Conservation (phyloP, 2,113 vertebrate species). For the Haemorhous mexicanus region DNA sequence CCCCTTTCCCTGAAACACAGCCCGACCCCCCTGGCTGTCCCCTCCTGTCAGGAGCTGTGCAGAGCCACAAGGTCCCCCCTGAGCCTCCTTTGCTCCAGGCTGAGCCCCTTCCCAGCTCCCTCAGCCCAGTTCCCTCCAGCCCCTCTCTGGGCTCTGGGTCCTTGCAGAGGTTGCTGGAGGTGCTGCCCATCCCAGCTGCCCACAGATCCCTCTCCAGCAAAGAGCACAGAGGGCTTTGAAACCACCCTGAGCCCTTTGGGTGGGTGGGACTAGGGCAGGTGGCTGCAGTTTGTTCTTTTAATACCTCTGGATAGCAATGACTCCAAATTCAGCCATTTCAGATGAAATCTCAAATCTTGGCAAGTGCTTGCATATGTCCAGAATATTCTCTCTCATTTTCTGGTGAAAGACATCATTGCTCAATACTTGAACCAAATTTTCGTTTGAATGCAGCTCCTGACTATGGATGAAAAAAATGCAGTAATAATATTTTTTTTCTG, state of each 20-base stretch:
- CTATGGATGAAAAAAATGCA: fast-evolving
- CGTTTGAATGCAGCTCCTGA: not conserved
- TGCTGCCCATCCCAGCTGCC: not conserved
- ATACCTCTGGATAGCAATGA: not conserved
- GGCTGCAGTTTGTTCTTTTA: not conserved
- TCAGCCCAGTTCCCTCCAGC: not conserved
- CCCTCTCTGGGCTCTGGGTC: fast-evolving
- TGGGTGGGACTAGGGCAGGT: not conserved
- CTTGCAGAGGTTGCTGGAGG: not conserved
- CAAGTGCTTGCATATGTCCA: not conserved
- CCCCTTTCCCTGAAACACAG: not conserved
- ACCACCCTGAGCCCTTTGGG: not conserved
- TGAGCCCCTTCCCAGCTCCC: not conserved
- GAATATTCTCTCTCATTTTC: not conserved
- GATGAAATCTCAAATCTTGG: not conserved
- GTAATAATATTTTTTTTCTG: not conserved
- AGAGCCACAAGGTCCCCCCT: not conserved
- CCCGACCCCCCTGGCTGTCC: fast-evolving
- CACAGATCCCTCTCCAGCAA: not conserved
- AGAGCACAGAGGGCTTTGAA: not conserved
- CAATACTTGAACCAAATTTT: not conserved
- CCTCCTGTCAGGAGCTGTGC: not conserved
- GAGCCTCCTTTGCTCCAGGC: not conserved
- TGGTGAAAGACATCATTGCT: not conserved
- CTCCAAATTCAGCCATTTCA: not conserved